Evolutionary conservation across 2,113 vertebrate species (phyloP).

Genomic region (Labeo rohita): DNA sequence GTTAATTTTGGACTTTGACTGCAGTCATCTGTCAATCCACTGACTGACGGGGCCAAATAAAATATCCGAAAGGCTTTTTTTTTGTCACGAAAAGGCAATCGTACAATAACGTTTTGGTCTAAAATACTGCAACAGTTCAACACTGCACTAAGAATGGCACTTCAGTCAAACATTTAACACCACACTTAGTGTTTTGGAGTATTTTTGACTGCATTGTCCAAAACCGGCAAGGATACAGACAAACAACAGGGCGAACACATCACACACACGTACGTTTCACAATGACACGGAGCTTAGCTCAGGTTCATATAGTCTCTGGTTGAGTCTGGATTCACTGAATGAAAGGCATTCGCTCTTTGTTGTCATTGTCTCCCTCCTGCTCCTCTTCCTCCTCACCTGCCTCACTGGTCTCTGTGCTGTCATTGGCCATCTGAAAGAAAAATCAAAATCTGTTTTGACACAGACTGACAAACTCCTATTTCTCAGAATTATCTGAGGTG

Average conservation of each 20-base stretch:
- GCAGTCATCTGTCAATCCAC: neutral
- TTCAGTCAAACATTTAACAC: conserved; percentile 75
- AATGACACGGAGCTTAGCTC: conserved; percentile 79
- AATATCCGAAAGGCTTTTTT: conserved; percentile 25
- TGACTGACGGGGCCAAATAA: conserved; percentile 15
- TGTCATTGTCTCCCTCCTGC: conserved; percentile 93
- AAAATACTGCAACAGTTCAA: conserved; percentile 59
- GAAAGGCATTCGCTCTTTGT: conserved; percentile 97
- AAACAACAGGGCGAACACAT: conserved; percentile 72
- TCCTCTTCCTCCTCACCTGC: conserved; percentile 98
- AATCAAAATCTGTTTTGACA: conserved; percentile 13
- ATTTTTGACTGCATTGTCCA: conserved; percentile 24
- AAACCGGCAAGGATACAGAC: conserved; percentile 72
- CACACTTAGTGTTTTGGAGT: conserved; percentile 57
- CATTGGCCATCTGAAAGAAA: conserved; percentile 90
- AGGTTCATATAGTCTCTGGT: conserved; percentile 66
- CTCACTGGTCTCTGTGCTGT: conserved; percentile 98
- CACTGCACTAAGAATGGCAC: conserved; percentile 78
- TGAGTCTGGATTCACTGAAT: conserved; percentile 84
- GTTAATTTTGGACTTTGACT: neutral
- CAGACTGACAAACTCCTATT: neutral
- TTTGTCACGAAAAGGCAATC: conserved; percentile 27
- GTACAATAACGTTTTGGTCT: conserved; percentile 51
- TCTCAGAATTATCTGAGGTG: neutral
- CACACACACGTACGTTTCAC: conserved; percentile 79